phyloP scores from a whole-genome alignment of 1,140 invertebrate genomes.

The Drosophila mojavensis region DNA sequence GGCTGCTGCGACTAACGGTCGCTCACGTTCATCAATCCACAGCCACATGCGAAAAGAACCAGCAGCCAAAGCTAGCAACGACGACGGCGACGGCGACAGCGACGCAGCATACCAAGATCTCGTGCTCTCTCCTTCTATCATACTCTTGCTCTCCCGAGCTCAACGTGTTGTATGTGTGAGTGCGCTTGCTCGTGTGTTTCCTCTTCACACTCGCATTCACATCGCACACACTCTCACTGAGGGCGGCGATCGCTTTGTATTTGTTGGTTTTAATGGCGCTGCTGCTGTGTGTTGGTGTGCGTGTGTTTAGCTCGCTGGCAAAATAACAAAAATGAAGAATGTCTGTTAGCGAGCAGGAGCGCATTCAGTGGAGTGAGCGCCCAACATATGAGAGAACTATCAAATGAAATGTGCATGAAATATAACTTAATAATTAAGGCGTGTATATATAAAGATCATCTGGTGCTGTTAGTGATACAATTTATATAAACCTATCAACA shows the following conservation, averaged over 20 bases:
- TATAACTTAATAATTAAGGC: too few species aligned
- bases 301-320: slow-evolving; percentile 43
- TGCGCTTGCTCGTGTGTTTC: slow-evolving; percentile 28
- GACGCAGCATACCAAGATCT: slow-evolving; percentile 68
- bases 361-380: background rate
- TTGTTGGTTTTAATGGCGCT: slow-evolving; percentile 78
- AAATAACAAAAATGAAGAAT: slow-evolving; percentile 80
- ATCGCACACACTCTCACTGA: slow-evolving; percentile 39
- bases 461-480: too few species aligned
- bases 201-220: slow-evolving; percentile 39
- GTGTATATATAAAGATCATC: too few species aligned
- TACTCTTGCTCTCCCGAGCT: slow-evolving; percentile 8
- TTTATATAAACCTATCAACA: too few species aligned
- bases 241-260: slow-evolving; percentile 72
- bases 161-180: slow-evolving; percentile 11
- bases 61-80: slow-evolving; percentile 35
- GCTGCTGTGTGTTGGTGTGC: slow-evolving; percentile 41
- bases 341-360: slow-evolving; percentile 59
- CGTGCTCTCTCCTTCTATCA: slow-evolving; percentile 38
- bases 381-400: background rate
- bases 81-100: slow-evolving; percentile 51
- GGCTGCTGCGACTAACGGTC: slow-evolving; percentile 79
- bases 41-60: slow-evolving; percentile 46
- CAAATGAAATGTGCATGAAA: too few species aligned
- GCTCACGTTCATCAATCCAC: slow-evolving; percentile 60